Conservation (phyloP, 2,888 invertebrate species). For the Lasioglossum lativentre region DNA sequence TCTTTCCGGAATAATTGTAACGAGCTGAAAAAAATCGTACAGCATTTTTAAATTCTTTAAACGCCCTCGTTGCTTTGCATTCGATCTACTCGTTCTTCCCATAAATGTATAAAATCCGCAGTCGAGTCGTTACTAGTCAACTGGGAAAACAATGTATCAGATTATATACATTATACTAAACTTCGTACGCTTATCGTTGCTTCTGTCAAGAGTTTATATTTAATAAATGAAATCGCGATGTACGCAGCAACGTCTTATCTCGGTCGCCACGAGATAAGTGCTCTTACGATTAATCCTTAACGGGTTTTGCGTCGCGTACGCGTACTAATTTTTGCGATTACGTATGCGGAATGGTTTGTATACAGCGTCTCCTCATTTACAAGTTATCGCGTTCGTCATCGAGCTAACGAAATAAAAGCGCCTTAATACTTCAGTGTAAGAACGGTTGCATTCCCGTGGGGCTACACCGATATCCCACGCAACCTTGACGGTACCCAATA, state of each 20-base stretch:
- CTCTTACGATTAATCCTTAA: background rate
- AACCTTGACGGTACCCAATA: background rate
- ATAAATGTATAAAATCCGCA: background rate
- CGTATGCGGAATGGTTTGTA: background rate
- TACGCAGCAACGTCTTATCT: background rate
- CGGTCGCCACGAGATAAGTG: background rate
- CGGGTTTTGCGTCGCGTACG: background rate
- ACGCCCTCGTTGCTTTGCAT: background rate
- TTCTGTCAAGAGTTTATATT: background rate
- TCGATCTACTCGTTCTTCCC: background rate
- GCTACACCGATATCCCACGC: background rate
- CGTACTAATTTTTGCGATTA: background rate
- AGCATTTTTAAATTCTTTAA: background rate
- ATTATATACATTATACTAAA: background rate
- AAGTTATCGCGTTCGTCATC: background rate
- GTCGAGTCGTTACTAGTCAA: constrained; percentile 19
- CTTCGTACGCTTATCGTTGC: background rate
- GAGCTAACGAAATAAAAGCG: background rate
- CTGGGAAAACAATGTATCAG: background rate
- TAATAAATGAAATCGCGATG: background rate
- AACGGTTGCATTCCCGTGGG: background rate
- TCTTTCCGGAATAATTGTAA: background rate
- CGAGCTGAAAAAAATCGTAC: background rate
- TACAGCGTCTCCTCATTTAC: background rate
- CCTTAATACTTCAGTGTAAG: background rate